Evolutionary conservation across 2,888 invertebrate species (phyloP).

Genomic region (Hypselothyrea guttata): DNA sequence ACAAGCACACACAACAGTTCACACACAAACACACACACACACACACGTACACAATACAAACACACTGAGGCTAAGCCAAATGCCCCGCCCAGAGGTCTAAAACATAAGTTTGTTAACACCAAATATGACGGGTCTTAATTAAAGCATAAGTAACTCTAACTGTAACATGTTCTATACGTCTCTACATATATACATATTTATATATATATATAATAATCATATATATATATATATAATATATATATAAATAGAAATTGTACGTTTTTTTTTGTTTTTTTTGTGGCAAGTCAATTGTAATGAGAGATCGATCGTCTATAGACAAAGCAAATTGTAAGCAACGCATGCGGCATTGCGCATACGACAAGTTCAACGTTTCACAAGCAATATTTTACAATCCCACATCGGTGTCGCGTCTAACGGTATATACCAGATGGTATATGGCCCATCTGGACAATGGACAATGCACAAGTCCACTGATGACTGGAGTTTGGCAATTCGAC

Average conservation of each 20-base stretch:
- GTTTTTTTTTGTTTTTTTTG: slow-evolving; percentile 41
- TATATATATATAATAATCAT: slow-evolving; percentile 1
- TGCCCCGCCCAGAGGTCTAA: slow-evolving; percentile 31
- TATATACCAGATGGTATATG: too few species aligned
- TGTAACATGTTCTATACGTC: background rate
- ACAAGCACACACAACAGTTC: slow-evolving; percentile 15
- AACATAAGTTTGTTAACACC: slow-evolving; percentile 60
- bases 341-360: slow-evolving; percentile 55
- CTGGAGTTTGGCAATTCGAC: slow-evolving; percentile 42
- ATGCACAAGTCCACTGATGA: slow-evolving; percentile 40
- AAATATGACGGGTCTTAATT: slow-evolving; percentile 62
- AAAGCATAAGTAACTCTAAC: slow-evolving; percentile 26
- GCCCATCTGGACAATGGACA: slow-evolving; percentile 36
- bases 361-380: slow-evolving; percentile 75
- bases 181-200: background rate
- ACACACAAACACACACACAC: slow-evolving; percentile 23
- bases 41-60: slow-evolving; percentile 9
- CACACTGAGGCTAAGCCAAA: slow-evolving; percentile 28
- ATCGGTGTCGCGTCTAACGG: too few species aligned
- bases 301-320: too few species aligned
- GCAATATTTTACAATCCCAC: slow-evolving; percentile 72
- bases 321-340: slow-evolving; percentile 24
- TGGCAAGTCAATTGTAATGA: slow-evolving; percentile 65
- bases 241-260: background rate
- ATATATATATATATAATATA: background rate